Conservation (phyloP, 2,113 vertebrate genomes). For the Anser brachyrhynchus region DNA sequence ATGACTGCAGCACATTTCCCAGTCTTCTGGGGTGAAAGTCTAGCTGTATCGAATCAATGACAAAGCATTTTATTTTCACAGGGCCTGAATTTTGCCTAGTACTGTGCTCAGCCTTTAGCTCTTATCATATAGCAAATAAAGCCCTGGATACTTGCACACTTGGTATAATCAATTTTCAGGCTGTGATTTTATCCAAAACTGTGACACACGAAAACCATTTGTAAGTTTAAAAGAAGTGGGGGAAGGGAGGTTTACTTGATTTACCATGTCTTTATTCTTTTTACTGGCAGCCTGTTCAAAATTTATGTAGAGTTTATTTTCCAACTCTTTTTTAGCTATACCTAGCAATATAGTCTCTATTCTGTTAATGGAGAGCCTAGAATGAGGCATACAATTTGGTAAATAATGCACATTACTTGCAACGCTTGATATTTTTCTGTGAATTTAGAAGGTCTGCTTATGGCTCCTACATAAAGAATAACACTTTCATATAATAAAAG, state of each 20-base stretch:
- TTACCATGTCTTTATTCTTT: background rate
- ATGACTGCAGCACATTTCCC: background rate
- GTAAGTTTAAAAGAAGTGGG: background rate
- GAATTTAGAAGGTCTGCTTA: background rate
- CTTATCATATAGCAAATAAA: background rate
- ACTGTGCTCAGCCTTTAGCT: background rate
- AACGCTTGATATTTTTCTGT: background rate
- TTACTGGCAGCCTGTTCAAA: background rate
- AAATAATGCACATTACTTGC: background rate
- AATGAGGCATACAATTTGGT: rapidly evolving
- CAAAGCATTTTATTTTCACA: constrained; percentile 30
- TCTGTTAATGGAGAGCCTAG: background rate
- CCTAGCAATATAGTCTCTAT: background rate
- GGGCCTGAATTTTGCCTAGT: constrained; percentile 3
- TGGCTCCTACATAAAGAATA: background rate
- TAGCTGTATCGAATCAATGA: background rate
- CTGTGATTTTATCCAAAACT: constrained; percentile 4
- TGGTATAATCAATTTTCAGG: constrained; percentile 25
- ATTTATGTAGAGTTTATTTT: background rate
- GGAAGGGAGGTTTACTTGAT: background rate
- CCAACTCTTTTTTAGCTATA: background rate
- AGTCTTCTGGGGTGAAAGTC: background rate
- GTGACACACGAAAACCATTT: background rate
- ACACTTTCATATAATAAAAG: background rate
- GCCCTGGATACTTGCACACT: background rate